Evolutionary conservation across 2,113 vertebrate species (phyloP).

Genomic region (Danio rerio): GRCz12tu NC_133178.1:39376501-39377000

Average conservation of each 20-base stretch:
- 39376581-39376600: neutral
- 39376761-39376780: neutral
- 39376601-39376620: neutral
- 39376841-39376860: too few relatives aligned
- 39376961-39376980: too few relatives aligned
- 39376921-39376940: too few relatives aligned
- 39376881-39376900: too few relatives aligned
- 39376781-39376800: too few relatives aligned
- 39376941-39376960: too few relatives aligned
- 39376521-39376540: neutral
- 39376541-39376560: neutral
- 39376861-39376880: too few relatives aligned
- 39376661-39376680: neutral
- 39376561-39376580: constrained; percentile 8
- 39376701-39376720: neutral
- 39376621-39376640: neutral
- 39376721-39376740: neutral
- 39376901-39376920: too few relatives aligned
- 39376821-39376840: too few relatives aligned
- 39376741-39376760: neutral
- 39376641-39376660: neutral
- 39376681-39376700: neutral
- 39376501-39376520: neutral
- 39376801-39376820: too few relatives aligned
- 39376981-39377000: too few relatives aligned